Base-by-base conservation (phyloP, 2,888 invertebrate genomes). In the Trachelus troglodyta region DNA sequence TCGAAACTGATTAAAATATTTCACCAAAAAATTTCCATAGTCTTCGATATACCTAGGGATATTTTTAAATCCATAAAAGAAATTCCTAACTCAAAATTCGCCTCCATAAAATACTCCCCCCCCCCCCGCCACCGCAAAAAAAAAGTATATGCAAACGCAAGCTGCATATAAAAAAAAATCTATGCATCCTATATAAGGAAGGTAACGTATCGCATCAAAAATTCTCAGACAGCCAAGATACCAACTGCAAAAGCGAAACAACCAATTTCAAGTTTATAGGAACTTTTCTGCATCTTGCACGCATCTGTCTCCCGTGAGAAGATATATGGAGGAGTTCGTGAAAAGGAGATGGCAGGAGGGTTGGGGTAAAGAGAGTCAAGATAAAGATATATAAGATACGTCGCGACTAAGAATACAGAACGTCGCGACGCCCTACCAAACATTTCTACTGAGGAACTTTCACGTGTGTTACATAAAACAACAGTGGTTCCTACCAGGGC, bases 231-330 rank as follows among this genome's bases (percentile, higher is more conserved):
- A 73, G 75, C 77, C 56, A 9, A 23, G 56, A 77, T 79, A 78
- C 78, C 80, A 77, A 77, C 79, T 78, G 81, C 83, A 83, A 56
- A 81, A 81, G 80, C 34, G 69, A 78, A 83, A 81, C 83, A 86
- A 82, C 83, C 85, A 87, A 87, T 87, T 87, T 85, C 81, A 87
- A 87, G 86, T 87, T 87, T 87, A 83, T 82, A 79, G 82, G 80
- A 83, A 83, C 84, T 85, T 86, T 82, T 81, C 82, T 80, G 79
- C 77, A 81, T 79, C 80, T 81, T 80, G 79, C 78, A 40, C 78
- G 77, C 85, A 81, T 81, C 80, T 78, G 79, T 81, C 75, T 77
- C 71, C 74, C 71, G 23, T 23, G 56, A 56, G 56, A 56, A 56
- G 15, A 77, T 35, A 69, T 12, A 74, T n/a, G 12, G 75, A n/a